Percentiles rank a stretch among this genome's conserved stretches.
phyloP scores from a whole-genome alignment of 1,140 invertebrate species.

The Liolophura sinensis region DNA sequence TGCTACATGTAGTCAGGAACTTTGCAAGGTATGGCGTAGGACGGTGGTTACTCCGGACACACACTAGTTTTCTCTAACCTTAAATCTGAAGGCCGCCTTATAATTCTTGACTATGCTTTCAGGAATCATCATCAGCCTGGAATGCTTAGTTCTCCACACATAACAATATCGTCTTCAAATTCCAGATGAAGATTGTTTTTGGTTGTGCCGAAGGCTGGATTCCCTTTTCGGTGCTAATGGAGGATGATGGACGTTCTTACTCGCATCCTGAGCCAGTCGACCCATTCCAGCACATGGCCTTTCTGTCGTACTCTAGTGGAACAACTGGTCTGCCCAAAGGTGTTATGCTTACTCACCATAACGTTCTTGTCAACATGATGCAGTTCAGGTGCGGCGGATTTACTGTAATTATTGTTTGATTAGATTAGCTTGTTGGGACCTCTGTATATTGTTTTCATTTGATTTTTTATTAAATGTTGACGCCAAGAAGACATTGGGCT shows the following conservation, averaged over 20 bases:
- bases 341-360: slow-evolving; percentile 44
- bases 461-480: no score
- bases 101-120: no score
- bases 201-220: slow-evolving; percentile 12
- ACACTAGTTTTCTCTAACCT: neutral
- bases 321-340: slow-evolving; percentile 51
- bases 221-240: slow-evolving; percentile 16
- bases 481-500: no score
- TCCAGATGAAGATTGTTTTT: slow-evolving; percentile 27
- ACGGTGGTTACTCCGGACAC: no score
- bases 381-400: slow-evolving; percentile 7
- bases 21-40: no score
- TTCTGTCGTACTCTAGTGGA: slow-evolving; percentile 42
- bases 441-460: no score
- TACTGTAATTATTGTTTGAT: neutral
- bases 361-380: slow-evolving; percentile 62
- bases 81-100: neutral
- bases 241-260: slow-evolving; percentile 17
- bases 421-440: no score
- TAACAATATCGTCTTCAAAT: neutral
- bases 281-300: slow-evolving; percentile 7
- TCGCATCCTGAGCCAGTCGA: slow-evolving; percentile 7
- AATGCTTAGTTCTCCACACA: neutral
- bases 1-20: no score
- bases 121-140: no score